Evolutionary conservation across 2,797 vertebrate species (phyloP), one percentile per base, ranked within the genome.

Genomic region (Brachyrhaphis roseni): DNA sequence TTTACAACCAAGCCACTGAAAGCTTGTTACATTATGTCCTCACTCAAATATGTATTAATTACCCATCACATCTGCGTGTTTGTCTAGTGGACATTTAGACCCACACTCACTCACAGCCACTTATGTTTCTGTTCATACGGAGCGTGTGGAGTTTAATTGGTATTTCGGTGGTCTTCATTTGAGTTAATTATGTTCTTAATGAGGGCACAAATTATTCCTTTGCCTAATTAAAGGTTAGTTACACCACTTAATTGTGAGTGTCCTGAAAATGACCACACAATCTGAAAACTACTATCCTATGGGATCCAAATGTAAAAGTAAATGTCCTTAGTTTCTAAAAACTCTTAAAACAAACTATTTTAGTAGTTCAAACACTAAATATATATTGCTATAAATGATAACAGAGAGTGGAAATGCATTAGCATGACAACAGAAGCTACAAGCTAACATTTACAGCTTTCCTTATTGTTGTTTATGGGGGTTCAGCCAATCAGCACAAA

Each of bases 211-310:
- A 87, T 87, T 91, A 82, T 88, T 88, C 86, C 86, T 87, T 73
- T 84, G 86, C 90, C 90, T 93, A 93, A 95, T 95, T 93, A 94
- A 94, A 94, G 88, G 86, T 86, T 89, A 87, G 87, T 91, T 94
- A 90, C 93, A 91, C 86, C 90, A 86, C 83, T 91, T 94, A 90
- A 94, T 91, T 86, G 86, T 78, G 78, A 88, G 78, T 88, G 92
- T 93, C 90, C 88, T 91, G 85, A 90, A 90, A 92, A 81, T 85
- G 87, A 85, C 84, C 47, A 62, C 23, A n/a, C 46, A 47, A 68
- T 81, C 81, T 84, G 72, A 74, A 80, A 82, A 81, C 64, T 77
- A 53, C 59, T 36, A 78, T 82, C 88, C 82, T 82, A 7, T 43
- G 85, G 78, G 83, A 89, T 77, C 73, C 46, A 64, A 51, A 28